These are phyloP conservation scores for Musca vetustissima DNA, from an alignment of 1,140 invertebrate genomes.

Conservation along the genomic window DNA sequence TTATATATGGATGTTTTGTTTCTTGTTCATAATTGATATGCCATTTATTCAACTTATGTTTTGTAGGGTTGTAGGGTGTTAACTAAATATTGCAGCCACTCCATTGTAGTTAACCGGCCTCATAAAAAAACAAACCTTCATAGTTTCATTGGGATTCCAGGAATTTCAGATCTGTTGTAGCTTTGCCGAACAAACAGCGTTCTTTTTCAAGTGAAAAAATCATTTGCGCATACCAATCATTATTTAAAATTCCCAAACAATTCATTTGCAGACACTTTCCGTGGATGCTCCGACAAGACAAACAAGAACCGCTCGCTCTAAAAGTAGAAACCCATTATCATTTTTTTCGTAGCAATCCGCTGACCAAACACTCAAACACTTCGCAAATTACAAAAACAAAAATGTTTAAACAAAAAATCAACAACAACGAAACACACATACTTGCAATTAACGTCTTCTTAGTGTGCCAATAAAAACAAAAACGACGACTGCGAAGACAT, in stretches of 20 bases:
- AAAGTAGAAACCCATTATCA: too few species aligned
- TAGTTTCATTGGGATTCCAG: neutral
- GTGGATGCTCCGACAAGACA: too few species aligned
- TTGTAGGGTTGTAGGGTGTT: neutral
- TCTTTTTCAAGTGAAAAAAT: conserved; percentile 19
- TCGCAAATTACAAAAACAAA: neutral
- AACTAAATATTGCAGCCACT: neutral
- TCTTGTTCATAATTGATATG: too few species aligned
- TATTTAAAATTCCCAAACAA: conserved; percentile 24
- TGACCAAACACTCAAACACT: neutral
- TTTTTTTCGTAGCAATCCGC: neutral
- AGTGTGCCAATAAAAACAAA: conserved; percentile 1
- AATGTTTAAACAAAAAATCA: neutral
- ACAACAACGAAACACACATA: conserved; percentile 5
- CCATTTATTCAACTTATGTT: too few species aligned
- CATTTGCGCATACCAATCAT: conserved; percentile 24
- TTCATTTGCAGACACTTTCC: conserved; percentile 21
- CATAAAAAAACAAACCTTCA: neutral
- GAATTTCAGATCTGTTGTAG: conserved; percentile 21
- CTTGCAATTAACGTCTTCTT: conserved; percentile 20
- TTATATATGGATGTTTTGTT: too few species aligned
- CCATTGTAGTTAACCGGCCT: neutral
- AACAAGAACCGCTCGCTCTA: too few species aligned
- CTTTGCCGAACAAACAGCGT: conserved; percentile 12
- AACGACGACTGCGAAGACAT: neutral